Base-by-base conservation (phyloP, 2,888 invertebrate genomes). In the Calameuta idolon region DNA sequence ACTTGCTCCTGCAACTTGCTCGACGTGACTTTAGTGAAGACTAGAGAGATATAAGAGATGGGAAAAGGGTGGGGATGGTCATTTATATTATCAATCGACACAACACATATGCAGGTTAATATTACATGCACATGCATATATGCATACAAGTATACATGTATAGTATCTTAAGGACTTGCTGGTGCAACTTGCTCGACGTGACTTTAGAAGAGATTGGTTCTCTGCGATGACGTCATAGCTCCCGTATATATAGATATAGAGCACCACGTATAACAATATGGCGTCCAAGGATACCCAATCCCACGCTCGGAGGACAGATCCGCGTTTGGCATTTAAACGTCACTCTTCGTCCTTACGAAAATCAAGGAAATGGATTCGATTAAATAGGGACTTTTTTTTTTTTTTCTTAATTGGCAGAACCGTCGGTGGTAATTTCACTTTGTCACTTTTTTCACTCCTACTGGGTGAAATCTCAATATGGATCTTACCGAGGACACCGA, bases 261-360 rank as follows among this genome's bases (percentile, higher is more conserved):
- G 23, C 23, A 23, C 23, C 23, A 55, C 55, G 55, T 55, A 9
- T 9, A 23, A 55, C 9, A 55, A 55, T 55, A 55, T 55, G 55
- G 23, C 12, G 71, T 71, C 71, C 71, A 71, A 71, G 71, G 71
- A 31, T 71, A 34, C 71, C 71, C 9, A 30, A 37, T 15, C 71
- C 71, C 71, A 71, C 71, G 71, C 71, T 34, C 12, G 9, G 31
- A 30, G 23, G 71, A 71, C 71, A 71, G 71, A 71, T 71, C 71
- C 71, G 71, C 71, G 71, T 33, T 11, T 34, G 12, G 5, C 0
- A 55, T 55, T 55, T 9, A 2, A 15, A 55, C 55, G 55, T 55
- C 0, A 23, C 0, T 9, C 23, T 55, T 55, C 23, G 23, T 23
- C 9, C 9, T 55, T 55, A 5, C 2, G 2, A 55, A 55, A 55